Evolutionary conservation across 2,797 vertebrate genomes (phyloP), one percentile per base, ranked within the genome.

Genomic region (Cynodonichthys magdalenae): DNA sequence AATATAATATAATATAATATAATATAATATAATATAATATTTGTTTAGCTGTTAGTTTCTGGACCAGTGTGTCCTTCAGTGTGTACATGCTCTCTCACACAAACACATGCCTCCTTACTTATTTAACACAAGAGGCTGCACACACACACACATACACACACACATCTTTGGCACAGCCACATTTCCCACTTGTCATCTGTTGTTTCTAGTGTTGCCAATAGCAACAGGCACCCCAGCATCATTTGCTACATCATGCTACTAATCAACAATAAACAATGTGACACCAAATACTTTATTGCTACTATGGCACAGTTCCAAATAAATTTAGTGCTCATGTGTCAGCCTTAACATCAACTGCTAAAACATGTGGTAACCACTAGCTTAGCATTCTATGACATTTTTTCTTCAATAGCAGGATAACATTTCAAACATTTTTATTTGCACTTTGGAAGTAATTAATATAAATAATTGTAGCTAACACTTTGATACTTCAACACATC

Each of bases 181-280:
- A 15, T 4, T 39, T 63, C 36, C 68, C 61, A 66, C 64, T 53
- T 79, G 71, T 69, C 66, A 60, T 59, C 65, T 45, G 44, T 71
- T 62, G 70, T 62, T 73, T 57, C 73, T 10, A 36, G 45, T 20
- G 49, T 54, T 11, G 58, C 66, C 44, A 60, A 57, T 55, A 75
- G 67, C 66, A 63, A 59, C 57, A 64, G 62, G 62, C 5, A 9
- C 41, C 69, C 53, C 36, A 69, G 64, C 58, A 67, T 64, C 50
- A n/a, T 18, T 10, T 11, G 27, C 19, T 46, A 50, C 18, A n/a
- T 54, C 53, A 41, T 44, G 53, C 27, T 24, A n/a, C 63, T 71
- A 3, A 69, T 66, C 64, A 63, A 71, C 57, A 74, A 57, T 20
- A 63, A 64, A 56, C 69, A 58, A 34, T 48, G 17, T 27, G 34